phyloP scores from a whole-genome alignment of 1,140 invertebrate species.

The Teleogryllus occipitalis region DNA sequence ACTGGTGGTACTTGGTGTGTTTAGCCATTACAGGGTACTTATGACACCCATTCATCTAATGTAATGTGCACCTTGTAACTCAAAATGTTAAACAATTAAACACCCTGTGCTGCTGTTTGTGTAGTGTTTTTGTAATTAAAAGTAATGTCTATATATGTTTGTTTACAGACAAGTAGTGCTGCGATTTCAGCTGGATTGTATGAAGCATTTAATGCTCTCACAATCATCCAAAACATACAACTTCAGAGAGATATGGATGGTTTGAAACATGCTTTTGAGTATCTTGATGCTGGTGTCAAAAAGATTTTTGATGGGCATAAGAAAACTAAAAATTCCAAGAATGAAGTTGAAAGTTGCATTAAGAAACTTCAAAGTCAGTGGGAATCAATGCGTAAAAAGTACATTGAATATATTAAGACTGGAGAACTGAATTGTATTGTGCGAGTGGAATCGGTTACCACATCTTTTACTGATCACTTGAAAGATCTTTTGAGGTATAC shows the following conservation, averaged over 20 bases:
- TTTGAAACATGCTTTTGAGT: conserved; percentile 50
- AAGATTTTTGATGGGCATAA: conserved; percentile 53
- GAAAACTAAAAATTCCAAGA: conserved; percentile 42
- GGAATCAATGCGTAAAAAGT: conserved; percentile 58
- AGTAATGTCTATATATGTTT: neutral
- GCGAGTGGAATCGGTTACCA: conserved; percentile 52
- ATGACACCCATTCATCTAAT: no score
- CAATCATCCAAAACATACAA: conserved; percentile 49
- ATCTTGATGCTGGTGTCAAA: conserved; percentile 49
- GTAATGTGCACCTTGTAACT: no score
- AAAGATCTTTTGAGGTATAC: conserved; percentile 53
- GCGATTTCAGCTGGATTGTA: conserved; percentile 39
- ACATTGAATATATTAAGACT: conserved; percentile 50
- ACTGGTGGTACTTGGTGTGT: no score
- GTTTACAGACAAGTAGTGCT: conserved; percentile 25
- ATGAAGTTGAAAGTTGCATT: conserved; percentile 47
- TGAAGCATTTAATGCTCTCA: conserved; percentile 51
- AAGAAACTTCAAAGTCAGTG: conserved; percentile 53
- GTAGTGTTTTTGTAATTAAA: neutral
- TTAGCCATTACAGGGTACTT: no score
- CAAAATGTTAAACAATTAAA: no score
- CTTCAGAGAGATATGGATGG: conserved; percentile 51
- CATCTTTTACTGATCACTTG: conserved; percentile 50
- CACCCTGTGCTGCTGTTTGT: no score
- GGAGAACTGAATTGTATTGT: conserved; percentile 48